A percentile compares a stretch with the other conserved stretches of the same genome.
phyloP scores from a whole-genome alignment of 2,888 invertebrate species.

The Synanthedon vespiformis region DNA sequence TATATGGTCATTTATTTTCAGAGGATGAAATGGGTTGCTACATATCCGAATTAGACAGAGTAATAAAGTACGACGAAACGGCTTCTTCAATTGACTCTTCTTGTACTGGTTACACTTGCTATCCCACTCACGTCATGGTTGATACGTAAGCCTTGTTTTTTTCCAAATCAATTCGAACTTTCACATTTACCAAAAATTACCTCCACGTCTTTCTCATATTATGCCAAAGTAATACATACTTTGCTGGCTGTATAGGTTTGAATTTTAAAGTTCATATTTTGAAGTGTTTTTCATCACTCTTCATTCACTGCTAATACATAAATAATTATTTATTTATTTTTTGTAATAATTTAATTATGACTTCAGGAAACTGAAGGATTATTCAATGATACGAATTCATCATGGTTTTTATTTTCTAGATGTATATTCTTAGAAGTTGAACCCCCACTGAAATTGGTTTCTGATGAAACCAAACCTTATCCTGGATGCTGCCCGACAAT shows the following conservation, averaged over 20 bases:
- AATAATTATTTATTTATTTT: too few species aligned
- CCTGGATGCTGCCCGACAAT: slow-evolving; percentile 20
- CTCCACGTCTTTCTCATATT: too few species aligned
- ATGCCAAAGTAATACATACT: too few species aligned
- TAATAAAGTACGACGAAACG: not conserved
- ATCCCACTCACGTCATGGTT: not conserved
- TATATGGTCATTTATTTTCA: not conserved
- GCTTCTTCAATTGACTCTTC: not conserved
- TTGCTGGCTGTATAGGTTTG: too few species aligned
- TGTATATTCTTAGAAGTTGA: slow-evolving; percentile 2
- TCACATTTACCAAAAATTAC: not conserved
- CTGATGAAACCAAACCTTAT: slow-evolving; percentile 11
- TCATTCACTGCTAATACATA: too few species aligned
- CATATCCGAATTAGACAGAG: not conserved
- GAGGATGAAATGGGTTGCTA: not conserved
- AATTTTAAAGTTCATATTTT: too few species aligned
- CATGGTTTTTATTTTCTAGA: slow-evolving; percentile 6
- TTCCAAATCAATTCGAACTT: not conserved
- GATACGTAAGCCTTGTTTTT: not conserved
- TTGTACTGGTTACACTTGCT: not conserved
- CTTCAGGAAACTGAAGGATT: too few species aligned
- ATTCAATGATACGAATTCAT: not conserved
- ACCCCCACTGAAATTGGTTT: slow-evolving; percentile 6
- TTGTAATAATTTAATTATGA: too few species aligned
- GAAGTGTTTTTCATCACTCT: too few species aligned